A percentile compares a stretch with the other conserved stretches of the same genome.
These are phyloP conservation scores for Spizaetus ornatus DNA, from an alignment of 2,113 vertebrate genomes.

Conservation along the genomic window DNA sequence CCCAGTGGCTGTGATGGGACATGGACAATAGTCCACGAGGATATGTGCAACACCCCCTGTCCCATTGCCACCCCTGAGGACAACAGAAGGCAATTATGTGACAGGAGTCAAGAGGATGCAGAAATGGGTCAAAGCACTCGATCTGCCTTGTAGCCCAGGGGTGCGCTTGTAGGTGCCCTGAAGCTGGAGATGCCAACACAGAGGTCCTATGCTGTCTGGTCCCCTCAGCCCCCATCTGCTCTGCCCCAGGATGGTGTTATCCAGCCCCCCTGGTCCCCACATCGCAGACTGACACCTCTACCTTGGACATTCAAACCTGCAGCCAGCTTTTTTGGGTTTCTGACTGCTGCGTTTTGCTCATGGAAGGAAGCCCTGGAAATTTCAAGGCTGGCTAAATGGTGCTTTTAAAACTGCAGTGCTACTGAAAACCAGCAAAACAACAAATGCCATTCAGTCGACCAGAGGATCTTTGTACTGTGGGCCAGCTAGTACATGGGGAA, in stretches of 20 bases:
- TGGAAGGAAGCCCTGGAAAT: neutral
- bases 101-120: neutral
- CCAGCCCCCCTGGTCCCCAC: neutral
- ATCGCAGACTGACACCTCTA: neutral
- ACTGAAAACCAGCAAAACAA: neutral
- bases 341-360: neutral
- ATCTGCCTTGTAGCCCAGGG: neutral
- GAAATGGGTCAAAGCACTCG: neutral
- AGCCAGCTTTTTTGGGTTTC: neutral
- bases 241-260: neutral
- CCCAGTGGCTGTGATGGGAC: neutral
- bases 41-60: neutral
- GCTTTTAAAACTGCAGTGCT: neutral
- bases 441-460: neutral
- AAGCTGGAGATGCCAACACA: neutral
- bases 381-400: neutral
- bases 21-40: neutral
- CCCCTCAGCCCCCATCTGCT: neutral
- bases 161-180: too few relatives aligned
- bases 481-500: neutral
- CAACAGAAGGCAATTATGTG: neutral
- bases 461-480: neutral
- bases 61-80: neutral
- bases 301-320: neutral
- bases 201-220: neutral